Evolutionary conservation across 2,113 vertebrate genomes (phyloP).

Genomic region (Chionomys nivalis): DNA sequence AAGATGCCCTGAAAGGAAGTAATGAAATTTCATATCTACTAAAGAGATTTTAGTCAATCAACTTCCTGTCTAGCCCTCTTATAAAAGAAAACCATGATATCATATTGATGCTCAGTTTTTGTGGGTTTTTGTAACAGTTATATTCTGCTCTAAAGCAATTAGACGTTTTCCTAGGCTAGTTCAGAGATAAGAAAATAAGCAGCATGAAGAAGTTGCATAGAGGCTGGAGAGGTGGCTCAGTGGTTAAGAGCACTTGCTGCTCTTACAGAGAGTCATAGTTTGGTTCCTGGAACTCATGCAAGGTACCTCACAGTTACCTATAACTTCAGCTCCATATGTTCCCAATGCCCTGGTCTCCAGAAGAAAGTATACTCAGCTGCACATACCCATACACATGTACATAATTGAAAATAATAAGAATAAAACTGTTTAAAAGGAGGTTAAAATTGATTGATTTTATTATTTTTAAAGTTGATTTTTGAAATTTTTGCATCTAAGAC

Average conservation of each 20-base stretch:
- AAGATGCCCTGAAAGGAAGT: background rate
- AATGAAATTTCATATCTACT: background rate
- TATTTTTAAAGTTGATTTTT: constrained; percentile 7
- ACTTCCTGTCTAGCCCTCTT: background rate
- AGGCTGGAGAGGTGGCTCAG: background rate
- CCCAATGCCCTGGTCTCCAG: too few relatives aligned
- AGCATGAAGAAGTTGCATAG: background rate
- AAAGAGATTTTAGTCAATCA: background rate
- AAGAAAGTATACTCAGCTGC: background rate
- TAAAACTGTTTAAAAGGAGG: background rate
- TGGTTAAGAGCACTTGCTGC: too few relatives aligned
- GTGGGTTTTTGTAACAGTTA: background rate
- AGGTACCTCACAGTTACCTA: too few relatives aligned
- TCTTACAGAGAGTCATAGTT: background rate
- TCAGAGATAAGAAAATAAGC: background rate
- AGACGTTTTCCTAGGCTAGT: background rate
- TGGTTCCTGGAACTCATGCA: background rate
- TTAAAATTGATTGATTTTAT: background rate
- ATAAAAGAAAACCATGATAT: background rate
- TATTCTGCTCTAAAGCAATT: background rate
- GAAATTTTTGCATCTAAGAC: background rate
- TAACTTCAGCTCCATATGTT: background rate
- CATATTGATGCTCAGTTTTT: background rate
- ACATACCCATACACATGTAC: background rate
- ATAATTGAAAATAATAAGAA: background rate